Conservation (phyloP, 1,140 invertebrate genomes). For the Plutomurus gul region DNA sequence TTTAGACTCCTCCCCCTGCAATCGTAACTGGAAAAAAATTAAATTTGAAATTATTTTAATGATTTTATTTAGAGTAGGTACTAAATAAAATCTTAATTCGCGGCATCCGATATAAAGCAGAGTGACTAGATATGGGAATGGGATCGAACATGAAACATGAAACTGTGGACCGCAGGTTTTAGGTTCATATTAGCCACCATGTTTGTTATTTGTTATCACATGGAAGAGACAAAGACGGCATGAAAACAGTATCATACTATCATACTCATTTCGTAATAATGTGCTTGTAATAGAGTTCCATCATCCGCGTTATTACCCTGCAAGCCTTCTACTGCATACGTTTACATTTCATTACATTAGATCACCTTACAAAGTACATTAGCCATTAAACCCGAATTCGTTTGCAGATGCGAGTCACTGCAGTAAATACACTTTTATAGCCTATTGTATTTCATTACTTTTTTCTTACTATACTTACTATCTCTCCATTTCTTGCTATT, state of each 20-base stretch:
- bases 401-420: constrained; percentile 22
- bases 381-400: constrained; percentile 28
- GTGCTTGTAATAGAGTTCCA: constrained; percentile 12
- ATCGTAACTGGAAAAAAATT: constrained; percentile 54
- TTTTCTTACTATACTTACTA: not conserved
- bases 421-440: constrained; percentile 23
- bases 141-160: no score
- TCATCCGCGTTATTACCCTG: constrained; percentile 11
- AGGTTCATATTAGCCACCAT: not conserved
- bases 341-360: constrained; percentile 28
- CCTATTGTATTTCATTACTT: not conserved
- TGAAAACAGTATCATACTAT: constrained; percentile 13
- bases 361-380: constrained; percentile 21
- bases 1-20: constrained; percentile 53
- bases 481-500: no score
- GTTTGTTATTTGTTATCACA: no score
- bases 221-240: not conserved
- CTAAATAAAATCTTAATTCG: no score
- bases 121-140: no score
- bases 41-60: constrained; percentile 4
- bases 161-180: not conserved
- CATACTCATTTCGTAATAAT: not conserved
- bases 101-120: no score
- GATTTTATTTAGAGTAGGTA: no score
- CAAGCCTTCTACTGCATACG: not conserved